Conservation (phyloP, 2,113 vertebrate species). For the Varanus salvator region DNA sequence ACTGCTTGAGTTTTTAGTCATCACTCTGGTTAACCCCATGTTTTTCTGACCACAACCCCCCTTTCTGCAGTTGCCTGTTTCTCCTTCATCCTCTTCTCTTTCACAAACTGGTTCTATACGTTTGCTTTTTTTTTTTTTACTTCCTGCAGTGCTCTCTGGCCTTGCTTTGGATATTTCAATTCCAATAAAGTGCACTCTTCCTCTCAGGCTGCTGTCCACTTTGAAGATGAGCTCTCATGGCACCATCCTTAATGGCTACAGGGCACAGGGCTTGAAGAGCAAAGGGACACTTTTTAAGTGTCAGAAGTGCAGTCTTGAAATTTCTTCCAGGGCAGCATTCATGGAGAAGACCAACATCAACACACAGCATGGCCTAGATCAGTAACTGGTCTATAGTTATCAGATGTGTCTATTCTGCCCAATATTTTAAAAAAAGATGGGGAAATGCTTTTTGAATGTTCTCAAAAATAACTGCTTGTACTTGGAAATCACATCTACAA, state of each 20-base stretch:
- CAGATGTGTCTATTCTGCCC: too few species aligned
- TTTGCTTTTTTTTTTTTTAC: neutral
- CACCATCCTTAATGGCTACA: neutral
- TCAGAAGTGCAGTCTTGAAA: neutral
- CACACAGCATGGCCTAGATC: neutral
- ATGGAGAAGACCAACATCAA: neutral
- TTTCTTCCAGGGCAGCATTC: neutral
- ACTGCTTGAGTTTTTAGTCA: neutral
- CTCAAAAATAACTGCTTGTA: too few species aligned
- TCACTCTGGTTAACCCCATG: neutral
- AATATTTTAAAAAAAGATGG: too few species aligned
- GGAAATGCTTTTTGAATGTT: too few species aligned
- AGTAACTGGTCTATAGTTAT: too few species aligned
- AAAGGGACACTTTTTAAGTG: neutral
- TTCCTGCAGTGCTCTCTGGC: constrained; percentile 6
- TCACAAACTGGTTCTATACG: neutral
- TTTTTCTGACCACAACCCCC: neutral
- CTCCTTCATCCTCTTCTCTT: neutral
- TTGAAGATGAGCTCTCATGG: constrained; percentile 38
- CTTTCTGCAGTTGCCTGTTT: constrained; percentile 3
- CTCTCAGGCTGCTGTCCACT: neutral
- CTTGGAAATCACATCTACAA: too few species aligned
- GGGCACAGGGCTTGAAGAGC: neutral
- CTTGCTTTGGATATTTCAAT: constrained; percentile 25
- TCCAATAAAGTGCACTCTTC: constrained; percentile 20